These are phyloP conservation scores for Triplophysa bombifrons DNA, from an alignment of 2,797 vertebrate species.

Conservation along the genomic window DNA sequence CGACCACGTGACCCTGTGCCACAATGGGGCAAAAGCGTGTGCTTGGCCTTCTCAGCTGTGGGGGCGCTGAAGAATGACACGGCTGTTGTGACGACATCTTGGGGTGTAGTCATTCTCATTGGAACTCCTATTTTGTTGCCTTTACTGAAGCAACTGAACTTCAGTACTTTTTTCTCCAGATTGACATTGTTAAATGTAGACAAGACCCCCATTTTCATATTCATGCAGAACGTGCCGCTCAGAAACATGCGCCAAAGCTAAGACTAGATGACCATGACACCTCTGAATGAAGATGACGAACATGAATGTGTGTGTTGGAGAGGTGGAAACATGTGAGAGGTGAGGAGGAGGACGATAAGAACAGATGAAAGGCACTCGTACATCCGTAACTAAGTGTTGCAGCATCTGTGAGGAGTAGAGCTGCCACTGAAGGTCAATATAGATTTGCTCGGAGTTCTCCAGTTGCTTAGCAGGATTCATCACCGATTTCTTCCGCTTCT, in stretches of 20 bases:
- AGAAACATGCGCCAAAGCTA: not conserved
- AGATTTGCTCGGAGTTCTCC: not conserved
- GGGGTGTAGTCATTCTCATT: not conserved
- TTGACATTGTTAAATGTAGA: not conserved
- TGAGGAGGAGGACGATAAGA: not conserved
- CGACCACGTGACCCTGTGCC: constrained; percentile 2
- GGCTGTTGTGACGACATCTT: not conserved
- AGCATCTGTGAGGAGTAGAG: not conserved
- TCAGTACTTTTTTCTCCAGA: not conserved
- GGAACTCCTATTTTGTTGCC: too few relatives aligned
- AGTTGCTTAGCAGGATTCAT: not conserved
- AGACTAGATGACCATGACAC: not conserved
- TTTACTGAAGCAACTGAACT: too few relatives aligned
- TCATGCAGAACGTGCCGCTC: not conserved
- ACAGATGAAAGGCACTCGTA: constrained; percentile 2
- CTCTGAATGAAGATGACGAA: not conserved
- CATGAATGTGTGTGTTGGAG: not conserved
- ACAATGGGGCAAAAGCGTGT: constrained; percentile 10
- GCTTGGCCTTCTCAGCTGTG: constrained; percentile 12
- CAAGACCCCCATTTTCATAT: not conserved
- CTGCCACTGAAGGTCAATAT: not conserved
- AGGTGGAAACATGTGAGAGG: not conserved
- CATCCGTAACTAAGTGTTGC: not conserved
- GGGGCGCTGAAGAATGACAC: not conserved
- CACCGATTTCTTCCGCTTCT: not conserved